Evolutionary conservation across 2,797 vertebrate genomes (phyloP), one percentile per base, ranked within the genome.

Genomic region (Denticeps clupeoides): DNA sequence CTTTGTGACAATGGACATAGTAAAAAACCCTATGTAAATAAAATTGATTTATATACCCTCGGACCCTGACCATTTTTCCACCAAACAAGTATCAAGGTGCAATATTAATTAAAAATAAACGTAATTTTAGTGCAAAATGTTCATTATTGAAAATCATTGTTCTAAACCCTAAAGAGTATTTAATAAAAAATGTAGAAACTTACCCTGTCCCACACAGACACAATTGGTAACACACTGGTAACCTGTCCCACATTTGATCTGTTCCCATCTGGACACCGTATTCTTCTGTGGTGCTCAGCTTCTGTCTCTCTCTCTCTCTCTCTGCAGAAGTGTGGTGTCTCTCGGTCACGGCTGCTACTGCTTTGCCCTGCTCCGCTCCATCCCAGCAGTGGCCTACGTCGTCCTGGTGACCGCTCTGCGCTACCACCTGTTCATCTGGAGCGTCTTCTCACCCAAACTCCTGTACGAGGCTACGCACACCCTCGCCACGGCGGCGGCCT

Each of bases 401-500:
- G 47, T 95, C 47, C 54, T 99, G 71, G 83, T 95, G 5, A 93
- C 90, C 0, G 73, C 69, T 7, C 82, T 96, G 58, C 88, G 94
- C 8, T 91, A 99, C 64, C 93, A 99, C 63, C 79, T 96, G 45
- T 99, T 97, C 73, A 93, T 97, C 67, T 97, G 93, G 93, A 99
- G 92, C 0, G 93, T 99, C 38, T 97, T 99, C 67, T 97, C 93
- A 0, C 94, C 94, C 1, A 99, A 97, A 59, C 77, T 99, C 0
- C 87, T 99, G 3, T 99, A 97, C 1, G 92, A 95, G 71, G 87
- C 87, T 11, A 72, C 86, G 68, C 90, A 87, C 27, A 79, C 89
- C 11, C 77, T 94, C 65, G 69, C 96, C 63, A 88, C 88, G 0
- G 77, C 87, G 0, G 63, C 58, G 1, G 23, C 90, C 51, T 95